phyloP scores from a whole-genome alignment of 2,888 invertebrate species.

The Aspidapion aeneum region DNA sequence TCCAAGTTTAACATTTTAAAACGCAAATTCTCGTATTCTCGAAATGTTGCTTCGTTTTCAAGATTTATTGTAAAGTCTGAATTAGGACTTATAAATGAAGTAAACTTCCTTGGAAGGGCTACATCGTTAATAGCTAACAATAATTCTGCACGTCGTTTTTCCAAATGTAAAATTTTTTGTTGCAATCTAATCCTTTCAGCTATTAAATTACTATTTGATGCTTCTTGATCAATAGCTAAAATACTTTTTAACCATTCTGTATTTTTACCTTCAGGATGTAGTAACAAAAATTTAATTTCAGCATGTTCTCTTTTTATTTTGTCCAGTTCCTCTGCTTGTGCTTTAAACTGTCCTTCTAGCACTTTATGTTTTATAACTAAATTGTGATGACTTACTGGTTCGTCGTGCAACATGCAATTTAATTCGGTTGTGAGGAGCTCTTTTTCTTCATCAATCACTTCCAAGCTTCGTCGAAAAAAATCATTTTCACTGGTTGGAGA shows the following conservation, averaged over 20 bases:
- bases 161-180: constrained; percentile 28
- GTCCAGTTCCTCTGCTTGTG: constrained; percentile 28
- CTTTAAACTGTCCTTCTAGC: constrained; percentile 24
- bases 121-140: constrained; percentile 29
- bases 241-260: constrained; percentile 29
- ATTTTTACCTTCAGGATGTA: constrained; percentile 28
- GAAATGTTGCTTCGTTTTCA: constrained; percentile 22
- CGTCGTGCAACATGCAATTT: constrained; percentile 16
- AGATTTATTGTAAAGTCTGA: constrained; percentile 21
- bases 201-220: constrained; percentile 13
- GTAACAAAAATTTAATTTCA: constrained; percentile 32
- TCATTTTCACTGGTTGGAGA: constrained; percentile 22
- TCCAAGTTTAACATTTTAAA: constrained; percentile 31
- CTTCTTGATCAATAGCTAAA: constrained; percentile 20
- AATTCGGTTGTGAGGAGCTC: constrained; percentile 28
- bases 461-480: constrained; percentile 28
- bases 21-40: constrained; percentile 28
- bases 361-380: constrained; percentile 20
- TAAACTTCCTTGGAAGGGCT: constrained; percentile 14
- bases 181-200: constrained; percentile 28
- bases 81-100: constrained; percentile 20
- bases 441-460: constrained; percentile 29
- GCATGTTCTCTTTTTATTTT: constrained; percentile 29
- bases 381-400: constrained; percentile 6
- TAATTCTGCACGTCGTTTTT: constrained; percentile 30